Conservation (phyloP, 2,888 invertebrate genomes). For the Cecidostiba fungosa region DNA sequence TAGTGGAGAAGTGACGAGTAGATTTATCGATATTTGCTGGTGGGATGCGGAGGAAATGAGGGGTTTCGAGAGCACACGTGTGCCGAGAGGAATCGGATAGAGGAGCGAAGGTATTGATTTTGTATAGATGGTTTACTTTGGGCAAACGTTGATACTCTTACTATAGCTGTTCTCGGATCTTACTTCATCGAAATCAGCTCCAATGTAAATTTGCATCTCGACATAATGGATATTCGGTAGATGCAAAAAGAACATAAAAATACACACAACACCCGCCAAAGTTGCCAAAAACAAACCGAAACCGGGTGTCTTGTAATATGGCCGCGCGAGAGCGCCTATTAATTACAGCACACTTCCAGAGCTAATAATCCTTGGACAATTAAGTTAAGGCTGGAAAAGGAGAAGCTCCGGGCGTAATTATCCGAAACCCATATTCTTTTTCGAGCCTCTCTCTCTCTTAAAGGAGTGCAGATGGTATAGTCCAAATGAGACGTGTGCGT, state of each 20-base stretch:
- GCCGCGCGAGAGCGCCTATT: conserved; percentile 21
- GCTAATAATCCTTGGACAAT: conserved; percentile 46
- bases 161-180: too few species aligned
- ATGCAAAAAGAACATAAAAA: neutral
- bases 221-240: too few species aligned
- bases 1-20: conserved; percentile 51
- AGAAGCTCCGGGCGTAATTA: conserved; percentile 50
- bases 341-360: conserved; percentile 28
- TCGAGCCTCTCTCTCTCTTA: conserved; percentile 28
- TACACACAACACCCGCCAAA: neutral
- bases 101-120: neutral
- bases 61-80: neutral
- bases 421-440: conserved; percentile 56
- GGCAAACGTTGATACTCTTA: too few species aligned
- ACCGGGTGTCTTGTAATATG: neutral
- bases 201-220: neutral
- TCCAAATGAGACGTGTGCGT: conserved; percentile 53
- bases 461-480: conserved; percentile 56
- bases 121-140: neutral
- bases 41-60: neutral
- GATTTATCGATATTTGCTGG: conserved; percentile 50
- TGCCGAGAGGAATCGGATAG: neutral
- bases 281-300: conserved; percentile 15
- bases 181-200: neutral
- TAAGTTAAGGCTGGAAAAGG: conserved; percentile 27